A percentile compares a stretch with the other conserved stretches of the same genome.
Conservation (phyloP, 1,140 invertebrate genomes). For the Papilio helenus region DNA sequence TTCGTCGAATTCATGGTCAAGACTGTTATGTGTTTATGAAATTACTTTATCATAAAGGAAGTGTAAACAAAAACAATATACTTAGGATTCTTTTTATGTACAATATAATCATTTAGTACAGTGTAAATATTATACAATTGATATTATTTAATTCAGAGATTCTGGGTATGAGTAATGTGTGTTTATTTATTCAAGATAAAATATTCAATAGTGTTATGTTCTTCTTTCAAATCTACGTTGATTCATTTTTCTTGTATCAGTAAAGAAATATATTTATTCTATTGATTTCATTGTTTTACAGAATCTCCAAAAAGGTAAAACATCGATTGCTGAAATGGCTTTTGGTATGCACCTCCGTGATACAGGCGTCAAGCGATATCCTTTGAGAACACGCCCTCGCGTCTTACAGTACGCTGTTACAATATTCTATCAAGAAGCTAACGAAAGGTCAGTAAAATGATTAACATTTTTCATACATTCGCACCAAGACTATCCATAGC, state of each 20-base stretch:
- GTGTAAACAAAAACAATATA: not conserved
- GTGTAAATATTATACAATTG: not conserved
- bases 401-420: slow-evolving; percentile 96
- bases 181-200: not conserved
- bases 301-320: slow-evolving; percentile 85
- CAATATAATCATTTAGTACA: not conserved
- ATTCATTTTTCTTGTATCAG: not conserved
- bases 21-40: not conserved
- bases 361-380: slow-evolving; percentile 94
- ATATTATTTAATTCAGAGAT: too few relatives aligned
- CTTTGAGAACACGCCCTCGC: slow-evolving; percentile 90
- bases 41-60: not conserved
- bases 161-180: not conserved
- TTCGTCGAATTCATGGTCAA: not conserved
- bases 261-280: not conserved
- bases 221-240: not conserved
- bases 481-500: too few relatives aligned
- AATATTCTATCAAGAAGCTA: slow-evolving; percentile 91
- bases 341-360: slow-evolving; percentile 96
- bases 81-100: not conserved
- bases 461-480: slow-evolving; percentile 11
- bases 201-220: not conserved
- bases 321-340: slow-evolving; percentile 93
- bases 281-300: slow-evolving; percentile 42
- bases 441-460: slow-evolving; percentile 84